Evolutionary conservation across 2,888 invertebrate species (phyloP), one percentile per base, ranked within the genome.

Genomic region (Microctonus brassicae): DNA sequence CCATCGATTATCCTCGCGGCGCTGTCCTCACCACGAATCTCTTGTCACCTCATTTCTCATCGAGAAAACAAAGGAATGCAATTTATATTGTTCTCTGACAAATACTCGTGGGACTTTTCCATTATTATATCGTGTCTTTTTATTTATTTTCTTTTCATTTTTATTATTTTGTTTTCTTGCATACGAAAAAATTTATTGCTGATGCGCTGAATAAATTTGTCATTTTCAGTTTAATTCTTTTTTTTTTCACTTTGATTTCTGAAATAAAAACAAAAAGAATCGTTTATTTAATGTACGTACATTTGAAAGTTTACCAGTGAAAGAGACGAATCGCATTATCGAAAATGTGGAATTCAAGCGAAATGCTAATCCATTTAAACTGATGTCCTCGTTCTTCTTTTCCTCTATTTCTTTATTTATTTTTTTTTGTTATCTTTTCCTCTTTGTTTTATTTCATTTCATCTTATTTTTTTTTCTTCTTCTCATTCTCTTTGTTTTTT

Each of bases 41-140:
- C 67, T 58, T 71, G 71, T 68, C 63, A 67, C 57, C 72, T 63
- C 72, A 72, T 72, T 72, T 63, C 57, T 68, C 67, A 72, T 63
- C 47, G 67, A 67, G 22, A 36, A 63, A 66, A 66, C 55, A 66
- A 66, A 66, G 55, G 39, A 66, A 66, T 57, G 55, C 55, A 36
- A 66, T 66, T 66, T 66, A 66, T 58, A 26, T 65, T 66, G 66
- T 55, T 17, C 66, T 55, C 36, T 55, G 39, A 66, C 66, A 66
- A 57, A 57, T 55, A 57, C 55, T 57, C 55, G 34, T 36, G 61
- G 53, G 69, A 34, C n/a, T 63, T 24, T 62, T 61, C 7, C 24
- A 34, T 60, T 66, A n/a, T 52, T 36, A 57, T 57, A 26, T 10
- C 53, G 33, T n/a, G 29, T 63, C 29, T 26, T 11, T 26, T 64